Percentiles rank a stretch among this genome's conserved stretches.
These are phyloP conservation scores for Rhopalosiphum nymphaeae DNA, from an alignment of 2,888 invertebrate species.

Conservation along the genomic window DNA sequence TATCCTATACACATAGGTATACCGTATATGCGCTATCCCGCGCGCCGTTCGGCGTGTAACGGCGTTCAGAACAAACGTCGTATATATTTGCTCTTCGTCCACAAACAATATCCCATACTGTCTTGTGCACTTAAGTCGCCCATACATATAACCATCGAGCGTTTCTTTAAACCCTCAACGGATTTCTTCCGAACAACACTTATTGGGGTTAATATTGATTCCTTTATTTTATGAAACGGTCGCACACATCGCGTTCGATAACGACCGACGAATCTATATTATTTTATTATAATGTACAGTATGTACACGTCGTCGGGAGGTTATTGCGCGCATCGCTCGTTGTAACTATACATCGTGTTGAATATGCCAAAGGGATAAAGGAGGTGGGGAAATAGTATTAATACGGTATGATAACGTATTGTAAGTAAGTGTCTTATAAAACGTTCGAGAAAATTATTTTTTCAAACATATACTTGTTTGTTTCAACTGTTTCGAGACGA, in stretches of 20 bases:
- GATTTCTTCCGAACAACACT: not conserved
- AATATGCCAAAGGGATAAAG: not conserved
- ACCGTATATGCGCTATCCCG: not conserved
- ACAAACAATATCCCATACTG: not conserved
- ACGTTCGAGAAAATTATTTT: not conserved
- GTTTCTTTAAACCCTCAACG: constrained; percentile 1
- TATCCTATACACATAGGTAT: not conserved
- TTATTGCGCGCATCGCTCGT: not conserved
- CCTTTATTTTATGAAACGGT: not conserved
- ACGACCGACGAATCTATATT: not conserved
- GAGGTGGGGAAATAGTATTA: not conserved
- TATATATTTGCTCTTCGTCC: not conserved
- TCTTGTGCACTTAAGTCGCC: not conserved
- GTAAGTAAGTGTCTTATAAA: not conserved
- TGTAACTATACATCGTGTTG: too few relatives aligned
- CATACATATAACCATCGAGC: not conserved
- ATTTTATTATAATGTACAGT: not conserved
- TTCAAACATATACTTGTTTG: not conserved
- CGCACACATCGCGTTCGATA: not conserved
- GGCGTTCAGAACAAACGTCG: constrained; percentile 17
- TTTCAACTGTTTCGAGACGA: not conserved
- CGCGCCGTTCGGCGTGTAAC: not conserved
- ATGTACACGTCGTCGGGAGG: not conserved
- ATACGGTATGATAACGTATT: not conserved
- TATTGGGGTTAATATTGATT: not conserved